Conservation (phyloP, 1,140 invertebrate species). For the Colletes gigas region DNA sequence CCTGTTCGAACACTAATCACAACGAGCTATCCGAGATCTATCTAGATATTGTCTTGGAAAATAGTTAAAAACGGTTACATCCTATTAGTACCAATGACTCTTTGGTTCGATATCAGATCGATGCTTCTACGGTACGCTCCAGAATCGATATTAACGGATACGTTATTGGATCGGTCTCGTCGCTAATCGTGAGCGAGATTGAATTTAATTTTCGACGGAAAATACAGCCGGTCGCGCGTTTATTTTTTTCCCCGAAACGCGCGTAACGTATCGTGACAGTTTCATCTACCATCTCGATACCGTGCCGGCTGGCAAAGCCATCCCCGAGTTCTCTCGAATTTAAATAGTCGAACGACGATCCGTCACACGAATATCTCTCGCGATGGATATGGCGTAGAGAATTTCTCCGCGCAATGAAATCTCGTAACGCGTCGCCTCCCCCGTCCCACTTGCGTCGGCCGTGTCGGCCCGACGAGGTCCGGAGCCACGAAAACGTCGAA, state of each 20-base stretch:
- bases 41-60: too few relatives aligned
- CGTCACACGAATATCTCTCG: conserved; percentile 45
- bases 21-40: too few relatives aligned
- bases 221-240: conserved; percentile 13
- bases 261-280: conserved; percentile 55
- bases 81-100: too few relatives aligned
- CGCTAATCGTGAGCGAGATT: background rate
- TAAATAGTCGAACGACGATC: conserved; percentile 61
- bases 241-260: conserved; percentile 10
- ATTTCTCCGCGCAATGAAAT: conserved; percentile 62
- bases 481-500: conserved; percentile 64
- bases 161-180: background rate
- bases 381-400: conserved; percentile 34
- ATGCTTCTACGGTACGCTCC: too few relatives aligned
- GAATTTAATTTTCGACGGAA: conserved; percentile 17
- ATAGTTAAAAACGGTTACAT: too few relatives aligned
- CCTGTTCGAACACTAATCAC: too few relatives aligned
- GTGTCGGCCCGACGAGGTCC: background rate
- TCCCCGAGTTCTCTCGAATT: conserved; percentile 46
- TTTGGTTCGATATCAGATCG: too few relatives aligned
- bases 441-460: too few relatives aligned
- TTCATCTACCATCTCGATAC: conserved; percentile 53
- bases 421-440: conserved; percentile 30
- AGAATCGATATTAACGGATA: too few relatives aligned
- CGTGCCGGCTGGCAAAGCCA: conserved; percentile 18